Base-by-base conservation (phyloP, 2,113 vertebrate genomes). In the Protobothrops mucrosquamatus region DNA sequence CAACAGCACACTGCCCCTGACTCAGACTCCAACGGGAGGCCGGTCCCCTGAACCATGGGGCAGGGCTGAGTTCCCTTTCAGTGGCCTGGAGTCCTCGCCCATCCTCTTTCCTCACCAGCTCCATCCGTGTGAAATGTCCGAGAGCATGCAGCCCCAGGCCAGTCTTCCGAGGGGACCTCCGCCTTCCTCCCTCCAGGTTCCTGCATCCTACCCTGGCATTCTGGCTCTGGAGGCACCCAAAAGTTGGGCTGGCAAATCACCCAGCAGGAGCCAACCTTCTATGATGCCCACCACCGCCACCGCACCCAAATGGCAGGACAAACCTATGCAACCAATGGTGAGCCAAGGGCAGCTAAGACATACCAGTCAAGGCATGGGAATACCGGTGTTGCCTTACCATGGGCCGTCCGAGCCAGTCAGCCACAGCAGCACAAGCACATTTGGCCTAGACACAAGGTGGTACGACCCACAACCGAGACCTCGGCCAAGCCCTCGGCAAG, bases 371-470 rank as follows among this genome's bases (percentile, higher is more conserved):
- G 99, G 99, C 97, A 98, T 99, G 99, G 99, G 99, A 97, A 99
- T 99, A 98, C 99, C 99, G 96, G 99, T 99, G 98, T 99, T 99
- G 99, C 99, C 99, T 99, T 99, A 99, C 98, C 98, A 99, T 94
- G 99, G 99, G 98, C 98, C 98, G 91, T 98, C 98, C 43, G 98
- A 98, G 98, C 98, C 98, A 97, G 96, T 97, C 94, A 97, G 97
- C 94, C 98, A 97, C 89, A 98, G 98, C 93, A 98, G 99, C 98
- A 98, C 99, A 98, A 99, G 98, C 98, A 98, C 99, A 98, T 98
- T 99, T 96, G 98, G 99, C 98, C 98, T 99, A 97, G 99, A 99
- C 97, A 99, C 99, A 91, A 98, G 98, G 98, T 99, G 99, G 99
- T 99, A 99, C 52, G 99, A 99, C 97, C 98, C 98, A 94, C 98